A percentile compares a stretch with the other conserved stretches of the same genome.
These are phyloP conservation scores for Ictalurus punctatus DNA, from an alignment of 2,113 vertebrate genomes.

Conservation along the genomic window DNA sequence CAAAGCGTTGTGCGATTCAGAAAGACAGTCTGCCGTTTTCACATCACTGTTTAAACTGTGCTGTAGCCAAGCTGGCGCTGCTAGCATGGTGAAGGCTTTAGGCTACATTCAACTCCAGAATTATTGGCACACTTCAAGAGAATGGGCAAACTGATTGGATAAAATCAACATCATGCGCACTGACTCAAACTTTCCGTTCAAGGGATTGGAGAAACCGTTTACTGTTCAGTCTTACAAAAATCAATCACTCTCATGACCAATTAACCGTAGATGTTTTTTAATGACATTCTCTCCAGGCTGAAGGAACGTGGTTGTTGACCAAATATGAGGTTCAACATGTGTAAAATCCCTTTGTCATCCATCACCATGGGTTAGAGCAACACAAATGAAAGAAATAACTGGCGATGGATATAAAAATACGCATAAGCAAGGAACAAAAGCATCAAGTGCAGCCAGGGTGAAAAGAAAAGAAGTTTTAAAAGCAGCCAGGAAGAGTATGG, in stretches of 20 bases:
- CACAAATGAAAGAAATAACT: neutral
- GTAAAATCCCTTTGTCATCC: neutral
- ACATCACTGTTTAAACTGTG: neutral
- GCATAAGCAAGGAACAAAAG: neutral
- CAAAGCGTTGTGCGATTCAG: neutral
- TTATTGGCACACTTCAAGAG: neutral
- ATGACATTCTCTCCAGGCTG: neutral
- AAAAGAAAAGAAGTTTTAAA: neutral
- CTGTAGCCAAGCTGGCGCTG: slow-evolving; percentile 1
- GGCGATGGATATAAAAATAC: neutral
- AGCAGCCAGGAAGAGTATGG: neutral
- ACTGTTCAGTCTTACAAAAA: neutral
- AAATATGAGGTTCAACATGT: neutral
- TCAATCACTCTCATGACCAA: neutral
- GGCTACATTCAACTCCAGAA: neutral
- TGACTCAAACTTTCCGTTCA: neutral
- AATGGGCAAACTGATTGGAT: neutral
- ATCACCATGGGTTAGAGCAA: neutral
- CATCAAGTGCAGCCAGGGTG: no score
- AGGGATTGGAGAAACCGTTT: neutral
- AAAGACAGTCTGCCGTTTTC: neutral
- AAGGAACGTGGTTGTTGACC: neutral
- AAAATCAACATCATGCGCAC: neutral
- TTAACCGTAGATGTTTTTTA: neutral
- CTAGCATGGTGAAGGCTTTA: neutral